Base-by-base conservation (phyloP, 2,113 vertebrate genomes). In the Circaetus cinerascens region DNA sequence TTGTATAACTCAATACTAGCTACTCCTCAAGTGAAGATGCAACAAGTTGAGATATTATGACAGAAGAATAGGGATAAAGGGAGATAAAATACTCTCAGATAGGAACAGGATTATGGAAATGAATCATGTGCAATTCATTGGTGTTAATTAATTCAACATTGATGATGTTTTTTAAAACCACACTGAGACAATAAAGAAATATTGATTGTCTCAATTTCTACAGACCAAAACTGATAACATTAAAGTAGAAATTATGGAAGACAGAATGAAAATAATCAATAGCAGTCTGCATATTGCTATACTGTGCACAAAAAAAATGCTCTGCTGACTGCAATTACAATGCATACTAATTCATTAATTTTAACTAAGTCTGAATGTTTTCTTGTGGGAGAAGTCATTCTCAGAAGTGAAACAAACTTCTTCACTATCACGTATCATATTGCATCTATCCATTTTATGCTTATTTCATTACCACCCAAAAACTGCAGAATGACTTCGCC, bases 231-330 rank as follows among this genome's bases (percentile, higher is more conserved):
- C 20, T 81, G 56, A 9, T 86, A 93, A 75, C 20, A 73, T 29
- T 85, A 63, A 87, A 78, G 94, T 18, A 93, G 36, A 96, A 87
- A 91, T 79, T 87, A 91, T 21, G 16, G 23, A 94, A 87, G 60
- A 59, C 2, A 64, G 27, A 90, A 94, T 45, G 51, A 76, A 91
- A 95, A 91, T 66, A 79, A 90, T 72, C 81, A 75, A 5, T 87
- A 56, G n/a, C 25, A 78, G n/a, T 68, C 38, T 82, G 30, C 27
- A 79, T 90, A 79, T 68, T 81, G 40, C 45, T 68, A 63, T 34
- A 71, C 7, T 64, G 16, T 64, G 46, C 36, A 80, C 19, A 53
- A 32, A 60, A 76, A 82, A 45, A 88, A 22, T 18, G 27, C 5
- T 76, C 50, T 69, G 18, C 10, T 77, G 57, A 72, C 53, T 77